Base-by-base conservation (phyloP, 2,888 invertebrate genomes). In the Polyommatus iphigenia region DNA sequence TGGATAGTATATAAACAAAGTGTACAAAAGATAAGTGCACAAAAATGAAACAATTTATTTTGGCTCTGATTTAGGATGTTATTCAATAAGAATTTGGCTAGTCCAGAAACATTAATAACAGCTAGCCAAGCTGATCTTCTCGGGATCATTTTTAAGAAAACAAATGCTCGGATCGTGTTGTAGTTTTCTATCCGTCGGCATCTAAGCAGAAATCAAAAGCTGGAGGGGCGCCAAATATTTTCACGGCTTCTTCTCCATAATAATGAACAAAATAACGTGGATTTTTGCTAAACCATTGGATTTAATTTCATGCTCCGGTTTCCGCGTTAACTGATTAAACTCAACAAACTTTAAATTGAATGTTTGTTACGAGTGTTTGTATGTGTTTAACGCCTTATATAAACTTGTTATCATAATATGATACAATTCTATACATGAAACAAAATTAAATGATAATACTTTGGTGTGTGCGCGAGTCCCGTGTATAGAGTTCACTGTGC, bases 91-190 rank as follows among this genome's bases (percentile, higher is more conserved):
- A 46, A 75, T 75, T 50, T 75, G 46, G 46, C 75, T 50, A 29
- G 54, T 32, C 50, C 15, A 50, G 15, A 15, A 54, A 75, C 75
- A 75, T 75, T 75, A 75, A 75, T 75, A 75, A 75, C 29, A 73
- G 41, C 73, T 54, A 50, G 75, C 75, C 75, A 75, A 75, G 75
- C 75, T 54, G 75, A 75, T 75, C 54, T 75, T 75, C 75, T 8
- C 20, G 24, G 29, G 46, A 75, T 75, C 50, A 75, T 75, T 75
- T 54, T 75, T 75, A 29, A 54, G 75, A 75, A 75, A 72, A 75
- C 50, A 75, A 75, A 75, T 75, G 54, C 54, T 75, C 54, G 29
- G 50, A 75, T 54, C 75, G 75, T 75, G 54, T 75, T 54, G 75
- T 75, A 75, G 50, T 73, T 72, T 72, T 41, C 75, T 54, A 75